Evolutionary conservation across 1,140 invertebrate genomes (phyloP), one percentile per base, ranked within the genome.

Genomic region (Arctopsyche grandis): DNA sequence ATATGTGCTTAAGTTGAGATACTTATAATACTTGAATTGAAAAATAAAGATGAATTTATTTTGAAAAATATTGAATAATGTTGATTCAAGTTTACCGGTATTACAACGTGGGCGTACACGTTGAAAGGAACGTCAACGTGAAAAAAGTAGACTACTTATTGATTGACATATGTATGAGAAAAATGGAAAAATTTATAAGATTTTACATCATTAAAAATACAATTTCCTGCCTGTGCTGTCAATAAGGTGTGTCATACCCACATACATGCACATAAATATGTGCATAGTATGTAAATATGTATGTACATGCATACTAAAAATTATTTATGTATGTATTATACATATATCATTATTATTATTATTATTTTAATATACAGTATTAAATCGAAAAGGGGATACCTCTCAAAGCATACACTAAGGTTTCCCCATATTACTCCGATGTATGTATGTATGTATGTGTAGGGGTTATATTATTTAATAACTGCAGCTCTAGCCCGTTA

Each of bases 171-270:
- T 77, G 74, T 66, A 81, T 69, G 60, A 73, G 69, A 79, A 74
- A 81, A 81, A 78, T 69, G 75, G 38, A 78, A 71, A 74, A 78
- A 43, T 56, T 46, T 70, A 81, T 79, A 79, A 81, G 80, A 79
- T 77, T 79, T 79, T 75, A 76, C 63, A 22, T 19, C 19, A 29
- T 58, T 48, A 78, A 63, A 75, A 81, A 81, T 58, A 81, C 75
- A 81, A 81, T 81, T 81, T 81, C 80, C 80, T 81, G 80, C 75
- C 24, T 75, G 52, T 70, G 52, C 75, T 79, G 78, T 52, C 78
- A 75, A 69, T 78, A 46, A 78, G 69, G 75, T 19, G 56, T 7
- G 43, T 10, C n/a, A 52, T 10, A 52, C 48, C 3, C 16, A 52
- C 48, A 52, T 12, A 4, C 10, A 5, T 52, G 48, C 48, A 52